phyloP scores from a whole-genome alignment of 2,888 invertebrate species.

The Trissonchulus latispiculum region DNA sequence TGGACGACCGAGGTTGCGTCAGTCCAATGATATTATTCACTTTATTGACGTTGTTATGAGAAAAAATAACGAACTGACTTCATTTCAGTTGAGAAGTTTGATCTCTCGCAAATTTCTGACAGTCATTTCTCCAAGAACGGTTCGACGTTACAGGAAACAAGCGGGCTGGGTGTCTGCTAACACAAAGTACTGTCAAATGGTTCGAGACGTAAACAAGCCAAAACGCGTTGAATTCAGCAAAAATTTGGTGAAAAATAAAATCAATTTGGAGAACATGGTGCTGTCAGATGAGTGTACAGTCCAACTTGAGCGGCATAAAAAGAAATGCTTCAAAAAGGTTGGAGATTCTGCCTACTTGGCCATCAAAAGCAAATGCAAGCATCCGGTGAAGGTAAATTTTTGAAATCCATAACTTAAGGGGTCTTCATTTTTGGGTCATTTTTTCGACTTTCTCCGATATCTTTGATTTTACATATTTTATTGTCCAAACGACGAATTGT shows the following conservation, averaged over 20 bases:
- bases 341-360: background rate
- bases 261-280: no score
- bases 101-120: background rate
- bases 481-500: no score
- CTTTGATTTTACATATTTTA: no score
- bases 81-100: background rate
- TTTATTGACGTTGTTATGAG: no score
- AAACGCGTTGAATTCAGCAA: background rate
- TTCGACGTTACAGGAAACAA: background rate
- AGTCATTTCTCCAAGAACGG: background rate
- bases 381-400: background rate
- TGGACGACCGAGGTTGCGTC: no score
- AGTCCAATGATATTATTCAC: no score
- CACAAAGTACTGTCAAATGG: background rate
- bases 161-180: background rate
- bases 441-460: no score
- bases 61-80: background rate
- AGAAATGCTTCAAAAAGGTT: background rate
- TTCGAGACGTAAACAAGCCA: background rate
- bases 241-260: no score
- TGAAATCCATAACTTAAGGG: no score
- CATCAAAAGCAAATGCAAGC: background rate
- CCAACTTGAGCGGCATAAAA: slow-evolving; percentile 1
- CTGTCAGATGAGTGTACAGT: background rate
- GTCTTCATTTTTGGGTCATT: no score